Evolutionary conservation across 2,797 vertebrate genomes (phyloP).

Genomic region (Valencia hispanica): DNA sequence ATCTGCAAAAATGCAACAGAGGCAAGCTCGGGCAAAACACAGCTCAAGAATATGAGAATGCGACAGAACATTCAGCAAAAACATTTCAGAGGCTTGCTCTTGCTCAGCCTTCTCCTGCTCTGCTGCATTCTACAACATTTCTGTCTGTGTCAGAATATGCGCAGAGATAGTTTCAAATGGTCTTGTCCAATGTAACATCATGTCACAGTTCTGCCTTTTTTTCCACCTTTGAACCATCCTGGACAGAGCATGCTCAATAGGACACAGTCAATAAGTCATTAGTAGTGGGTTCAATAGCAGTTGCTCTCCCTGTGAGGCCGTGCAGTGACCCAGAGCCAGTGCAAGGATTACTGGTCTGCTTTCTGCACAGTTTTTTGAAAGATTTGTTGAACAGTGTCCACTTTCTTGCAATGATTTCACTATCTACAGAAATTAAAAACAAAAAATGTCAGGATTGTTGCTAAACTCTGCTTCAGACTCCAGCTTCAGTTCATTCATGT

Average conservation of each 20-base stretch:
- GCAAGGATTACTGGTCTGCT: conserved; percentile 15
- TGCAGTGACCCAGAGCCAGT: conserved; percentile 63
- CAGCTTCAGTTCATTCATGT: not conserved
- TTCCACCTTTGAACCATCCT: conserved; percentile 53
- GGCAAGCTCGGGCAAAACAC: not conserved
- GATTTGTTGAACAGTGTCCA: not conserved
- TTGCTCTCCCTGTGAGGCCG: conserved; percentile 65
- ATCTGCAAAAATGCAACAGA: conserved; percentile 7
- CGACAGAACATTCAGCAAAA: conserved; percentile 7
- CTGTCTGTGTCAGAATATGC: conserved; percentile 26
- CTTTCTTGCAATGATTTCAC: not conserved
- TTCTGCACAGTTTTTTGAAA: conserved; percentile 12
- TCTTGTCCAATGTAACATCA: conserved; percentile 47
- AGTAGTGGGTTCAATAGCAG: conserved; percentile 58
- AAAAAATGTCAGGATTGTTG: not conserved
- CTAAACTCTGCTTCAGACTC: not conserved
- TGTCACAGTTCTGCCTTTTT: conserved; percentile 36
- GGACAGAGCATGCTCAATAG: conserved; percentile 68
- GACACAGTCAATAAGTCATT: conserved; percentile 75
- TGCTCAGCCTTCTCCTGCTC: conserved; percentile 22
- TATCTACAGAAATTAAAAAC: not conserved
- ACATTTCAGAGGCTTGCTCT: conserved; percentile 16
- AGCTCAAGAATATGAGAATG: conserved; percentile 9
- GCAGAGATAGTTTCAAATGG: conserved; percentile 51
- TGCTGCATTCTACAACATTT: conserved; percentile 20